Evolutionary conservation across 2,113 vertebrate genomes (phyloP), one percentile per base, ranked within the genome.

Genomic region (Cynocephalus volans): DNA sequence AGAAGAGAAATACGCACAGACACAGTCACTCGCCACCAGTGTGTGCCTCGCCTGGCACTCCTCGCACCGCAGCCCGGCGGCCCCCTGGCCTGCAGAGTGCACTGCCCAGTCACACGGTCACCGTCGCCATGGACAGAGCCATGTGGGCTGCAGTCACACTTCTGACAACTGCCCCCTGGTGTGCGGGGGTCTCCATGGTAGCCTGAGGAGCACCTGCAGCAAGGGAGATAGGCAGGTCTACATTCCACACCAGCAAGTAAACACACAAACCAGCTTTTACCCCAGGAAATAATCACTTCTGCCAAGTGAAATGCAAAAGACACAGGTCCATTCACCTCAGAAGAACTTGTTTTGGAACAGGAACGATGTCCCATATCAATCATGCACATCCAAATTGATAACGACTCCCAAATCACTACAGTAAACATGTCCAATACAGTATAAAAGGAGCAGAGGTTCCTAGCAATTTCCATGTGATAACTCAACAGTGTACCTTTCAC

Each of bases 181-280:
- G 65, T 45, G 0, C 89, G 97, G 3, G 99, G 99, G 97, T 99
- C 98, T 12, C 99, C 99, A 0, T 99, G 98, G 97, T 99, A 99
- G 97, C 99, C 99, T 2, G 94, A 31, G 4, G 99, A 99, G 94
- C 99, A 99, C 97, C 99, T 99, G 81, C 0, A 45, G 10, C 24
- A 86, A 88, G 67, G 87, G 95, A 7, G 18, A n/a, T n/a, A n/a
- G n/a, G n/a, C n/a, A n/a, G 36, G 1, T n/a, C n/a, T n/a, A 58
- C 3, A 0, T 1, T 54, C 69, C 45, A 21, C 2, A 26, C 18
- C 41, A n/a, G 28, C 1, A 24, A 64, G 67, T 1, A 41, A n/a
- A 14, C 13, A 19, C 17, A 17, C 0, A 26, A 31, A 52, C 13
- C 26, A 54, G 58, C 50, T 41, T 17, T 24, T 28, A 5, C 0